phyloP scores from a whole-genome alignment of 2,888 invertebrate species.

The Dryobotodes eremita region DNA sequence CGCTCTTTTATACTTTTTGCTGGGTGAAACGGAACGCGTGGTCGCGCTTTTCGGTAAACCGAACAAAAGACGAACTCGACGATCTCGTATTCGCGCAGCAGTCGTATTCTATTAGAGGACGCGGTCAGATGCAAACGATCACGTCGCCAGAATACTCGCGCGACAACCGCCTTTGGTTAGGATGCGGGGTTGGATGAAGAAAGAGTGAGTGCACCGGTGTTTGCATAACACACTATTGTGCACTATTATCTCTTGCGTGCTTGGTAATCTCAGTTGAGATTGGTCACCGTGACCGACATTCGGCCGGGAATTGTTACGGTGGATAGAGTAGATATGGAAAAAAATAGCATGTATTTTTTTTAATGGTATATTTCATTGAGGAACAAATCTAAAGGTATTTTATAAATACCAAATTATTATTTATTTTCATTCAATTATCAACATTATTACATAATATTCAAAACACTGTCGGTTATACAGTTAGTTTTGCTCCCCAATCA shows the following conservation, averaged over 20 bases:
- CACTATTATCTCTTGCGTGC: background rate
- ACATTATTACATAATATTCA: constrained; percentile 74
- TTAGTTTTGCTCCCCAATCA: constrained; percentile 88
- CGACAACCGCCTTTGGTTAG: background rate
- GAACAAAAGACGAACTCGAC: background rate
- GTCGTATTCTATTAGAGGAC: background rate
- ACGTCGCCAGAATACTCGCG: background rate
- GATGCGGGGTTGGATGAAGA: background rate
- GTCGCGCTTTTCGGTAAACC: background rate
- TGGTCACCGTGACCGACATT: background rate
- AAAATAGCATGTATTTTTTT: constrained; percentile 60
- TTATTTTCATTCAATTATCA: constrained; percentile 71
- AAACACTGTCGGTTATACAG: constrained; percentile 68
- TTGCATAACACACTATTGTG: background rate
- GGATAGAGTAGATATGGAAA: constrained; percentile 4
- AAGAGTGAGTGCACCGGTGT: background rate
- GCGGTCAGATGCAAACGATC: too few species aligned
- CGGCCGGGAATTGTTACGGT: background rate
- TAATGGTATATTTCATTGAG: constrained; percentile 81
- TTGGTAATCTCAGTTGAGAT: background rate
- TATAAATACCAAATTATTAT: constrained; percentile 72
- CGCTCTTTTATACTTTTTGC: background rate
- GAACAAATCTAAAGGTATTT: constrained; percentile 85
- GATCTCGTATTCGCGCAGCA: background rate
- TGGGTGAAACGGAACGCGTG: background rate